Conservation (phyloP, 1,140 invertebrate genomes). For the Drosophila gunungcola region DNA sequence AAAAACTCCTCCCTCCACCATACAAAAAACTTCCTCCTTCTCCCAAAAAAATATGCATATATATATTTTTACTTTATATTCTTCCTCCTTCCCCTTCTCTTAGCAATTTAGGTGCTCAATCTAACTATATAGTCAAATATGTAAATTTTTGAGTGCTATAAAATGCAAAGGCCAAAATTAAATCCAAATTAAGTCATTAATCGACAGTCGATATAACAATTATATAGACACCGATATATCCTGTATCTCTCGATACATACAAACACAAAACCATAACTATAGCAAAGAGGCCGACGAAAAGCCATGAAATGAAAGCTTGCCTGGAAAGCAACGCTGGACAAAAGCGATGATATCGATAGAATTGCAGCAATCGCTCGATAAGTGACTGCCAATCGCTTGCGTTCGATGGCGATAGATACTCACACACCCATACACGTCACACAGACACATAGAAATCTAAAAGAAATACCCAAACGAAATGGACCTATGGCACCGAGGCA, state of each 20-base stretch:
- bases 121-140: constrained; percentile 78
- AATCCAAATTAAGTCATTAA: constrained; percentile 63
- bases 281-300: constrained; percentile 42
- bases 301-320: constrained; percentile 33
- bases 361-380: constrained; percentile 15
- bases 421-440: constrained; percentile 39
- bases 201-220: constrained; percentile 21
- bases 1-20: constrained; percentile 37
- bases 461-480: neutral
- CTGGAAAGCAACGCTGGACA: constrained; percentile 49
- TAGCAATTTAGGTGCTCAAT: constrained; percentile 84
- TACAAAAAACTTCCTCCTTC: constrained; percentile 14
- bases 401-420: constrained; percentile 22
- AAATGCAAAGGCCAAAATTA: constrained; percentile 67
- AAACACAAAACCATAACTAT: constrained; percentile 18
- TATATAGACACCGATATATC: constrained; percentile 45
- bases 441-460: constrained; percentile 11
- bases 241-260: constrained; percentile 31
- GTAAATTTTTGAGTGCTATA: constrained; percentile 81
- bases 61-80: constrained; percentile 85
- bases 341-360: constrained; percentile 27
- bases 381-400: constrained; percentile 15
- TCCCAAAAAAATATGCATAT: constrained; percentile 64
- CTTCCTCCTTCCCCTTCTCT: constrained; percentile 80
- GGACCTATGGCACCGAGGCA: constrained; percentile 7